Conservation (phyloP, 2,888 invertebrate species). For the Nasonia oneida region DNA sequence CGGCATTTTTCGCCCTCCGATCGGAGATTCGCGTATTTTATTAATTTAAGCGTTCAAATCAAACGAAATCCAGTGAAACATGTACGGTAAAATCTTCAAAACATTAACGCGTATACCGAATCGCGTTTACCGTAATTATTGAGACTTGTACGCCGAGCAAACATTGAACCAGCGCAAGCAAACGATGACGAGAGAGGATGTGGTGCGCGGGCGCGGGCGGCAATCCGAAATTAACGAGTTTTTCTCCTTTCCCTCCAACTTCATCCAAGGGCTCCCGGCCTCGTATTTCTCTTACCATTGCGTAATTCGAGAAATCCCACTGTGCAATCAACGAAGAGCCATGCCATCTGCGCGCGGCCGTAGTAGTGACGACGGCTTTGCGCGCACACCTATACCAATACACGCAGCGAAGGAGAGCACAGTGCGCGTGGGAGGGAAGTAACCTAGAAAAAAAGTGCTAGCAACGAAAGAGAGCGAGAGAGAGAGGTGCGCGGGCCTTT, state of each 20-base stretch:
- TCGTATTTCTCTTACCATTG: conserved; percentile 26
- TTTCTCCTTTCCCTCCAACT: background rate
- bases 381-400: background rate
- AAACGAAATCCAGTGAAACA: background rate
- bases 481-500: background rate
- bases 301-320: conserved; percentile 36
- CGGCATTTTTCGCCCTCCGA: background rate
- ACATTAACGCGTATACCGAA: background rate
- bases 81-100: background rate
- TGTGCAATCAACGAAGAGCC: conserved; percentile 34
- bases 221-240: conserved; percentile 43
- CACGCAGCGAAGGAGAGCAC: background rate
- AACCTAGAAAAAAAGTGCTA: background rate
- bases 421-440: background rate
- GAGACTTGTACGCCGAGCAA: background rate
- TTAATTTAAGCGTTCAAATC: background rate
- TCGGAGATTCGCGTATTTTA: background rate
- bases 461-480: background rate
- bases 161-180: background rate
- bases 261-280: conserved; percentile 5
- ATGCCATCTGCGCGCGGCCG: background rate
- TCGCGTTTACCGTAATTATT: conserved; percentile 7
- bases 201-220: background rate
- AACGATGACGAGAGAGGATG: background rate
- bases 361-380: background rate